These are phyloP conservation scores for Falco columbarius DNA, from an alignment of 2,797 vertebrate species.

Conservation along the genomic window DNA sequence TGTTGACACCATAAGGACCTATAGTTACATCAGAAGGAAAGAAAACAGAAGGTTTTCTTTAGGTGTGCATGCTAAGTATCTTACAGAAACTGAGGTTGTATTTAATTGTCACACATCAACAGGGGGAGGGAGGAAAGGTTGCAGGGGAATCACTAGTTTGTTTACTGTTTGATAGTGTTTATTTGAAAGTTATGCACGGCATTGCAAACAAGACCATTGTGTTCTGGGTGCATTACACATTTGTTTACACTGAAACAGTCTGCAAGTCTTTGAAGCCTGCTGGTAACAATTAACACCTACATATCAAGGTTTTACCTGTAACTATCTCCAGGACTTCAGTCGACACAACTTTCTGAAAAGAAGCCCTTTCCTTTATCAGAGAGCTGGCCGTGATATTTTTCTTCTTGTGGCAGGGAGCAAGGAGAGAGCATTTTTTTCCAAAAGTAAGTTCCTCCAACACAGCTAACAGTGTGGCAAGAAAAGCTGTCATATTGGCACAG, in stretches of 20 bases:
- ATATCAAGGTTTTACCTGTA: slow-evolving; percentile 4
- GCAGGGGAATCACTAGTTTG: neutral
- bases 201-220: neutral
- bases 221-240: neutral
- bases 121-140: neutral
- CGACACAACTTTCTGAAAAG: neutral
- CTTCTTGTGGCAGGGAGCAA: neutral
- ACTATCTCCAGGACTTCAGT: neutral
- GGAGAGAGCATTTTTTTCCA: neutral
- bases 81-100: neutral
- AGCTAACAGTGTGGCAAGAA: neutral
- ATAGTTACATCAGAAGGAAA: neutral
- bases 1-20: neutral
- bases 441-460: neutral
- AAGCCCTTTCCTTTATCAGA: neutral
- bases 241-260: slow-evolving; percentile 39
- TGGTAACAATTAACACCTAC: slow-evolving; percentile 59
- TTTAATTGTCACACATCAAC: slow-evolving; percentile 1
- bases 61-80: neutral
- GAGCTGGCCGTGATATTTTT: neutral
- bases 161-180: neutral
- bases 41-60: neutral
- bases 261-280: slow-evolving; percentile 56
- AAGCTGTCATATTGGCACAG: neutral
- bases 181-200: neutral